A percentile compares a stretch with the other conserved stretches of the same genome.
Evolutionary conservation across 2,113 vertebrate species (phyloP).

Genomic region (Ictalurus punctatus): DNA sequence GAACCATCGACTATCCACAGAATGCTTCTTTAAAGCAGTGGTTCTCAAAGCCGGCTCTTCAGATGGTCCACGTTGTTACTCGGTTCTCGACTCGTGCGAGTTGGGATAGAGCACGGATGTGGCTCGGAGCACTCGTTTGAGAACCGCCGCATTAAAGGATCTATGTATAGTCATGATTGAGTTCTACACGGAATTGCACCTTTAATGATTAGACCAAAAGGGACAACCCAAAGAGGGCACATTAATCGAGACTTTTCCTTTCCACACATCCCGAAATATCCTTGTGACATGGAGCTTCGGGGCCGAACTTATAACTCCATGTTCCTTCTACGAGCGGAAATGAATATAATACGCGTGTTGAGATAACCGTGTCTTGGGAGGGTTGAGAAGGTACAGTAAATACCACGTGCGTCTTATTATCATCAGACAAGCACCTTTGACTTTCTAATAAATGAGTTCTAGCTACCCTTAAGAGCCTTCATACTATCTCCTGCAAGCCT

Average conservation of each 20-base stretch:
- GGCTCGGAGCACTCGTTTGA: not conserved
- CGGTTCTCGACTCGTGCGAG: not conserved
- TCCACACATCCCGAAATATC: not conserved
- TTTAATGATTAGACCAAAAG: not conserved
- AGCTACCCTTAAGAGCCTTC: conserved; percentile 3
- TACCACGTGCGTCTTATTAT: conserved; percentile 13
- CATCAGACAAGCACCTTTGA: conserved; percentile 11
- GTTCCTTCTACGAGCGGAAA: not conserved
- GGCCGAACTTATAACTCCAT: not conserved
- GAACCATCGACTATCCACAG: not conserved
- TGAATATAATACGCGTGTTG: not conserved
- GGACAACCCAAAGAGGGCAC: not conserved
- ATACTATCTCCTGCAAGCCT: conserved; percentile 10
- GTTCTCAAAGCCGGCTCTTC: not conserved
- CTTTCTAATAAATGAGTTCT: conserved; percentile 24
- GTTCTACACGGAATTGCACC: not conserved
- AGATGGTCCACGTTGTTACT: not conserved
- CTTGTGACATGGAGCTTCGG: not conserved
- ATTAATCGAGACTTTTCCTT: not conserved
- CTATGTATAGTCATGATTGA: not conserved
- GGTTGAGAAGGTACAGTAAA: conserved; percentile 6
- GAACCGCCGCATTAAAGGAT: not conserved
- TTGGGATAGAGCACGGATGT: not conserved
- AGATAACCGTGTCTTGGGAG: not conserved
- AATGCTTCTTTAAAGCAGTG: not conserved